A percentile compares a stretch with the other conserved stretches of the same genome.
Evolutionary conservation across 2,113 vertebrate species (phyloP).

Genomic region (Verasper variegatus): DNA sequence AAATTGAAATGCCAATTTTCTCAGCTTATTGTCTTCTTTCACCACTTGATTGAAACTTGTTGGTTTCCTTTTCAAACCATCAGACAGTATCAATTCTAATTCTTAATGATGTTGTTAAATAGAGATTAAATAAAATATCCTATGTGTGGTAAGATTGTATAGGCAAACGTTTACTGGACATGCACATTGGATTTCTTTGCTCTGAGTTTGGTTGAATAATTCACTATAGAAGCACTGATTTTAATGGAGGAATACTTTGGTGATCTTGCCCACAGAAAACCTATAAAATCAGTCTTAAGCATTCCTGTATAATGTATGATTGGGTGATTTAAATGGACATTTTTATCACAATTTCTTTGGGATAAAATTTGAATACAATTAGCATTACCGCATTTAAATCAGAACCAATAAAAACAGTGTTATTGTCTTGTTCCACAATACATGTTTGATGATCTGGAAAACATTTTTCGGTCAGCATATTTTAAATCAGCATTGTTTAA

Average conservation of each 20-base stretch:
- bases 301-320: not conserved
- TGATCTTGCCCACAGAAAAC: not conserved
- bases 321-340: conserved; percentile 2
- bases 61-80: not conserved
- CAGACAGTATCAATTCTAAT: not conserved
- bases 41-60: not conserved
- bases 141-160: not conserved
- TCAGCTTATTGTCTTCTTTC: not conserved
- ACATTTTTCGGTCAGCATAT: not conserved
- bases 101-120: not conserved
- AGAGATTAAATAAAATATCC: not conserved
- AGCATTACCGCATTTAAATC: not conserved
- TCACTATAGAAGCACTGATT: not conserved
- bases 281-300: not conserved
- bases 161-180: not conserved
- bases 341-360: not conserved
- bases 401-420: conserved; percentile 22
- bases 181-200: not conserved
- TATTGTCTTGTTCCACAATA: not conserved
- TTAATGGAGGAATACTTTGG: not conserved
- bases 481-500: not conserved
- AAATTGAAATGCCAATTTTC: not conserved
- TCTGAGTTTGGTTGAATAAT: not conserved
- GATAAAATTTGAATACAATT: not conserved
- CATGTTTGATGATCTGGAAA: no score